Evolutionary conservation across 1,140 invertebrate species (phyloP).

Genomic region (Drosophila carrolli): DNA sequence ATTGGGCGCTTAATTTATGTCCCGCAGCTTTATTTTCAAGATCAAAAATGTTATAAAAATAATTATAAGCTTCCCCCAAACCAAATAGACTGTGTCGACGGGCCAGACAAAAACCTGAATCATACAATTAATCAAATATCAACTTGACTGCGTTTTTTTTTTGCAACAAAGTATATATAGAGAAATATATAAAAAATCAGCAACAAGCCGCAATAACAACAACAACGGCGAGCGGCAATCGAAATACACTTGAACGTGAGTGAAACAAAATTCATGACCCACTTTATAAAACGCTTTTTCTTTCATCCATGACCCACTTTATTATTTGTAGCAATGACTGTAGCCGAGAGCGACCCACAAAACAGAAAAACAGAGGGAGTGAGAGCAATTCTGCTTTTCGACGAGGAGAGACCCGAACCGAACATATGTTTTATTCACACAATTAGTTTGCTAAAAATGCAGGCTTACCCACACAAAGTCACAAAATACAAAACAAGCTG

Average conservation of each 20-base stretch:
- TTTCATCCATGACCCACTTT: slow-evolving; percentile 84
- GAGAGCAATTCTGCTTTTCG: slow-evolving; percentile 3
- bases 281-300: slow-evolving; percentile 84
- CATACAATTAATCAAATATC: slow-evolving; percentile 53
- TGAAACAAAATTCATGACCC: slow-evolving; percentile 84
- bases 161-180: slow-evolving; percentile 36
- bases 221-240: slow-evolving; percentile 69
- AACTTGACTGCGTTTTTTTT: slow-evolving; percentile 42
- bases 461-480: slow-evolving; percentile 49
- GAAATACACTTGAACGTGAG: slow-evolving; percentile 84
- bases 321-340: slow-evolving; percentile 79
- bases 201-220: slow-evolving; percentile 30
- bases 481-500: slow-evolving; percentile 49
- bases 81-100: slow-evolving; percentile 18
- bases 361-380: slow-evolving; percentile 5
- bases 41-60: slow-evolving; percentile 22
- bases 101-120: slow-evolving; percentile 51
- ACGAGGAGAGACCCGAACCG: slow-evolving; percentile 23
- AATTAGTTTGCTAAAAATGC: slow-evolving; percentile 78
- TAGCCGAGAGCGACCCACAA: slow-evolving; percentile 40
- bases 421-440: slow-evolving; percentile 77
- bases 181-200: slow-evolving; percentile 34
- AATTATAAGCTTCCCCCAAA: slow-evolving; percentile 6
- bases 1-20: slow-evolving; percentile 15
- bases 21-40: slow-evolving; percentile 13